Percentiles rank a stretch among this genome's conserved stretches.
Conservation (phyloP, 2,888 invertebrate species). For the Junonia oenone region DNA sequence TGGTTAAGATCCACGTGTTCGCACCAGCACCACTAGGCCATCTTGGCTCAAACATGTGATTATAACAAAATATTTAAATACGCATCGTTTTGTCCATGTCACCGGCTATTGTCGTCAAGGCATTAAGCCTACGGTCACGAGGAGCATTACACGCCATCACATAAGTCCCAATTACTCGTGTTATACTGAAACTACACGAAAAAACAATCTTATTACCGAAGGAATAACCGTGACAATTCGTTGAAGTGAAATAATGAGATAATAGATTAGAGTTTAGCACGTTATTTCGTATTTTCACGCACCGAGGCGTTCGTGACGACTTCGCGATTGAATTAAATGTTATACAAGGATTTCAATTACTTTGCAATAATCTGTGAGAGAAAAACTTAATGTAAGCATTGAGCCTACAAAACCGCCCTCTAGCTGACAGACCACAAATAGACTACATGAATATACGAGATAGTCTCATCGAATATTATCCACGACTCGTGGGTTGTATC, state of each 20-base stretch:
- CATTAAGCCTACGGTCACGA: conserved; percentile 23
- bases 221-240: background rate
- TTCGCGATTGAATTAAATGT: conserved; percentile 5
- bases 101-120: conserved; percentile 10
- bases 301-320: conserved; percentile 15
- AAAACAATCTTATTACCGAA: conserved; percentile 2
- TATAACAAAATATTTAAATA: background rate
- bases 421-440: background rate
- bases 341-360: conserved; percentile 1
- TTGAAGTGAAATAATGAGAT: conserved; percentile 10
- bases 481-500: background rate
- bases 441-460: background rate
- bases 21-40: too few relatives aligned
- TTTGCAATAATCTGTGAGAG: background rate
- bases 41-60: too few relatives aligned
- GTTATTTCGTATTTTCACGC: conserved; percentile 24
- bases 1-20: too few relatives aligned
- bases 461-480: background rate
- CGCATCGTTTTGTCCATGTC: conserved; percentile 8
- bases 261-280: conserved; percentile 22
- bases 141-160: conserved; percentile 14
- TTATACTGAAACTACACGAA: conserved; percentile 2
- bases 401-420: background rate
- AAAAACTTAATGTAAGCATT: background rate
- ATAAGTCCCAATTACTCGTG: conserved; percentile 19